These are phyloP conservation scores for Anser brachyrhynchus DNA, from an alignment of 2,113 vertebrate genomes.

Conservation along the genomic window DNA sequence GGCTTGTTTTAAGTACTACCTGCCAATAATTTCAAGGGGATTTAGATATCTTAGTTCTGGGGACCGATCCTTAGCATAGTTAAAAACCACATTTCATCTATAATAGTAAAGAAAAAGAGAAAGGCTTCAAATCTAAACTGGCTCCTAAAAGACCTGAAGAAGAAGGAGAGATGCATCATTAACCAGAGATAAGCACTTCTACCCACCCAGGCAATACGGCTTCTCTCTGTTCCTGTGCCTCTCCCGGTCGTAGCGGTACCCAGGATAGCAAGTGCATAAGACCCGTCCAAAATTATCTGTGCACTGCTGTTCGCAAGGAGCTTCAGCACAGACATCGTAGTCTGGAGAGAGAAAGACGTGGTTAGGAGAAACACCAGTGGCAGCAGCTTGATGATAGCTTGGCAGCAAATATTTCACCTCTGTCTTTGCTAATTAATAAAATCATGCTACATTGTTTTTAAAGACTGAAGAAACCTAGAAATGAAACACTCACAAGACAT, in stretches of 20 bases:
- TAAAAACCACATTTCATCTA: not conserved
- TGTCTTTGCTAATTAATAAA: not conserved
- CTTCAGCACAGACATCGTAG: conserved; percentile 92
- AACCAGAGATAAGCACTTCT: not conserved
- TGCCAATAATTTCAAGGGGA: not conserved
- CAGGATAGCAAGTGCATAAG: conserved; percentile 93
- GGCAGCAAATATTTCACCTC: not conserved
- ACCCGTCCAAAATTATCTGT: conserved; percentile 96
- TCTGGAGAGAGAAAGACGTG: conserved; percentile 74
- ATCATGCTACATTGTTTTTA: not conserved
- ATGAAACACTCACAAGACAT: not conserved
- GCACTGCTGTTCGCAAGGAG: conserved; percentile 97
- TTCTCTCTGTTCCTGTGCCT: conserved; percentile 90
- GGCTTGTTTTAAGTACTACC: not conserved
- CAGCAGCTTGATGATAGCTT: not conserved
- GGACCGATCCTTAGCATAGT: not conserved
- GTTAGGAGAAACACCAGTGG: not conserved
- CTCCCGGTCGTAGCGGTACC: conserved; percentile 93
- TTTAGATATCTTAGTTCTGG: not conserved
- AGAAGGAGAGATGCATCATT: not conserved
- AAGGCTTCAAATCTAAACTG: not conserved
- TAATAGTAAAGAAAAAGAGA: not conserved
- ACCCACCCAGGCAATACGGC: conserved; percentile 93
- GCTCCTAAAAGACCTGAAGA: not conserved
- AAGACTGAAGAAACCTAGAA: not conserved